Evolutionary conservation across 2,888 invertebrate species (phyloP), one percentile per base, ranked within the genome.

Genomic region (Muscina levida): DNA sequence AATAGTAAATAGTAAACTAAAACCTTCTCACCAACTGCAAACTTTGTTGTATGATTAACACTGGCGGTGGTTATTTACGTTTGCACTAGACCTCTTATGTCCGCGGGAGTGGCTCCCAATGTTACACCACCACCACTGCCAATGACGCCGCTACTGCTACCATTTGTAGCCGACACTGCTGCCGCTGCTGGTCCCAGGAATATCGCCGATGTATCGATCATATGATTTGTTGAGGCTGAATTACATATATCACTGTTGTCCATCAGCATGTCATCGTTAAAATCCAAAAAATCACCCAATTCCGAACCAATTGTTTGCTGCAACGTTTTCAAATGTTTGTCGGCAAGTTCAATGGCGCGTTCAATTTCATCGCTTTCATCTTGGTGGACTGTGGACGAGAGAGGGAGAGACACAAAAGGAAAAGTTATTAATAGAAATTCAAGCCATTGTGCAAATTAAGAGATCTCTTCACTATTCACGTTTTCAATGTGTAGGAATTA

Each of bases 281-380:
- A 89, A 82, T 89, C 88, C 42, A 90, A 86, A 80, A 90, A 88
- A 85, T 89, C 89, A 70, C 87, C 88, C 62, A 90, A 85, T 85
- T 90, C 89, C 3, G 88, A 86, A 68, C 88, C 87, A 56, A 88
- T 88, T 67, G 93, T 93, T 89, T 94, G 94, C 88, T 94, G 94
- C 85, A 94, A 89, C 76, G 94, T 94, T 89, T 94, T 93, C 19
- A 94, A 93, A 87, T 94, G 94, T 87, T 94, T 94, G 87, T 95
- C 95, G 56, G 95, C 95, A 62, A 94, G 94, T 84, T 95, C 95
- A 82, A 97, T 91, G 8, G 97, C 97, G 78, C 97, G 94, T 88
- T 97, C 97, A 85, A 97, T 91, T 89, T 97, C 97, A 84, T 97
- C 97, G 42, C 96, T 95, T 90, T 97, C 97, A 87, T 96, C 97